Evolutionary conservation across 1,140 invertebrate genomes (phyloP), one percentile per base, ranked within the genome.

Genomic region (Neodiprion fabricii): DNA sequence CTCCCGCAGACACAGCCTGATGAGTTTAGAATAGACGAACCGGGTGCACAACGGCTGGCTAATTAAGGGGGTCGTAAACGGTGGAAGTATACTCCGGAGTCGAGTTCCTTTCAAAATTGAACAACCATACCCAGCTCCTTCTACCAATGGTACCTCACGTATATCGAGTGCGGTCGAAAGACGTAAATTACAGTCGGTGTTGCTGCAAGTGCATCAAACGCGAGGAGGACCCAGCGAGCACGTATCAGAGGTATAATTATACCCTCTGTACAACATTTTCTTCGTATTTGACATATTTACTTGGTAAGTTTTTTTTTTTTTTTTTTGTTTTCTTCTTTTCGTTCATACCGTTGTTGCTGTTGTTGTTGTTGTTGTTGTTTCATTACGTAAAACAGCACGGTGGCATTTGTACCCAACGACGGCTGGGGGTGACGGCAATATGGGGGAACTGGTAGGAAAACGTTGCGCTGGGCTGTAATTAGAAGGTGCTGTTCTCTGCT

Each of bases 381-480:
- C 48, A 71, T 71, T 71, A 71, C n/a, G 40, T 14, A 71, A 85
- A 85, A 83, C 80, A 85, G 83, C 79, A 83, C 76, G 76, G 85
- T 82, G 85, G 85, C 86, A 88, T 88, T 88, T 88, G 87, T 86
- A 87, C 87, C 86, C 86, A 88, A 88, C 84, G 86, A 84, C 74
- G 28, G 79, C 66, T 71, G 77, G 80, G 80, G 79, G 78, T 77
- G 74, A 78, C 77, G 78, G 77, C 79, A 75, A 78, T 80, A 76
- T 78, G 76, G 78, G 79, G 76, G 77, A 71, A 40, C 67, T 67
- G 67, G 71, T 75, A 77, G 78, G 81, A 82, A 81, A 82, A 80
- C 68, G 72, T 72, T 48, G 78, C 75, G 79, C 77, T 76, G 80
- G 76, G 74, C 79, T 80, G 85, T 88, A 88, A 88, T 88, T 88